Evolutionary conservation across 2,888 invertebrate species (phyloP), one percentile per base, ranked within the genome.

Genomic region (Cephus sareptanus): DNA sequence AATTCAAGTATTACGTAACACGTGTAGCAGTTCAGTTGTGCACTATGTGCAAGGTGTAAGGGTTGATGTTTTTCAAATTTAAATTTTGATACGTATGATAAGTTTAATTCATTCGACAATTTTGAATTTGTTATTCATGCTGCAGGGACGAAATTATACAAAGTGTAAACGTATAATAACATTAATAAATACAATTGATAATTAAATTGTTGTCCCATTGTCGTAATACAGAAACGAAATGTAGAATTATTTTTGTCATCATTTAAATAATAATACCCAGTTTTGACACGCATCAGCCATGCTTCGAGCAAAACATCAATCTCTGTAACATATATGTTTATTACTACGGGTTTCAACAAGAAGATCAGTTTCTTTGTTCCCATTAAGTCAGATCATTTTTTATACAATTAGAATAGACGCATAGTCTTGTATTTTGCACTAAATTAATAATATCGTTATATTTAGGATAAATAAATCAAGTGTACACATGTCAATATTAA

Each of bases 401-500:
- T 82, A 84, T 80, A 79, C 81, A 79, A 80, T 81, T 79, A 75
- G 80, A 69, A 76, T 80, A 79, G 79, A 73, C 75, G 73, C 79
- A 80, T 79, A 80, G 23, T 75, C 71, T 13, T 69, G 75, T 78
- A 79, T 80, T 83, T 69, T 76, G 33, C 77, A 37, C 69, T 74
- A 70, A 56, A 70, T 33, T 71, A 76, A 71, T 76, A 76, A 78
- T 69, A 35, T 74, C 69, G 34, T 34, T 40, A 40, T 73, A 70
- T 80, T 74, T 76, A 78, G 35, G 75, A 78, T 74, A 75, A 80
- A 78, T 34, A 74, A 81, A 79, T 70, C 74, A 80, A 73, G 75
- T 84, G 85, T 85, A 85, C 83, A 84, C 84, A 82, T 84, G 85
- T 85, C 82, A 79, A 84, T 85, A 82, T 79, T 83, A 76, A 80